These are phyloP conservation scores for Camponotus pennsylvanicus DNA, from an alignment of 1,140 invertebrate species.

Conservation along the genomic window DNA sequence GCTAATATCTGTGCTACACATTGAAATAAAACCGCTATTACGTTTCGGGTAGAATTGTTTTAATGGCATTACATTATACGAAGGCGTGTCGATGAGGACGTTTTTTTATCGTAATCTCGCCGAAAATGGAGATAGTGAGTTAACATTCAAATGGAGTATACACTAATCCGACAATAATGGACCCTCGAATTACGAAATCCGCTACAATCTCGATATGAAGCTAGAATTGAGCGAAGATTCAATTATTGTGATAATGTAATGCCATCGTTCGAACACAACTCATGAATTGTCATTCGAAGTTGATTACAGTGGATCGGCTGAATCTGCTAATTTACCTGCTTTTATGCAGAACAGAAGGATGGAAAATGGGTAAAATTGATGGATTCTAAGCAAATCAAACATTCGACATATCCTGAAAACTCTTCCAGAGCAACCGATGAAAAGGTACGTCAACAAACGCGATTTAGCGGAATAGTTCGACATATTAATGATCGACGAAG, in stretches of 20 bases:
- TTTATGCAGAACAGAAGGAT: neutral
- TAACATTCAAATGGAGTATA: conserved; percentile 44
- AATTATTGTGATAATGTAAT: conserved; percentile 44
- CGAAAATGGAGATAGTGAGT: conserved; percentile 29
- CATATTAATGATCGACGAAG: neutral
- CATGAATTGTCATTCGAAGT: conserved; percentile 3
- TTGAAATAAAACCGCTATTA: conserved; percentile 8
- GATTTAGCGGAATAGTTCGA: neutral
- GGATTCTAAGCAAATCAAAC: neutral
- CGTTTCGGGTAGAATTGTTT: neutral
- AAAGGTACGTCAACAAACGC: neutral
- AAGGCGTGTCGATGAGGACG: neutral
- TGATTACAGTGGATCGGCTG: conserved; percentile 2
- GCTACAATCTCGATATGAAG: conserved; percentile 30
- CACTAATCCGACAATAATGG: conserved; percentile 47
- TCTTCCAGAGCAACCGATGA: neutral
- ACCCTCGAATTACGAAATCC: conserved; percentile 32
- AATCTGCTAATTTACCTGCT: conserved; percentile 12
- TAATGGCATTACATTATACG: neutral
- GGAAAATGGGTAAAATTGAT: neutral
- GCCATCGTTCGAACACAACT: neutral
- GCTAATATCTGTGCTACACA: neutral
- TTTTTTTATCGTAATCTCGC: conserved; percentile 1
- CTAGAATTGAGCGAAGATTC: conserved; percentile 41
- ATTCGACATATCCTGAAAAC: neutral